Percentiles rank a stretch among this genome's conserved stretches.
phyloP scores from a whole-genome alignment of 2,797 vertebrate genomes.

The Pseudopleuronectes americanus region DNA sequence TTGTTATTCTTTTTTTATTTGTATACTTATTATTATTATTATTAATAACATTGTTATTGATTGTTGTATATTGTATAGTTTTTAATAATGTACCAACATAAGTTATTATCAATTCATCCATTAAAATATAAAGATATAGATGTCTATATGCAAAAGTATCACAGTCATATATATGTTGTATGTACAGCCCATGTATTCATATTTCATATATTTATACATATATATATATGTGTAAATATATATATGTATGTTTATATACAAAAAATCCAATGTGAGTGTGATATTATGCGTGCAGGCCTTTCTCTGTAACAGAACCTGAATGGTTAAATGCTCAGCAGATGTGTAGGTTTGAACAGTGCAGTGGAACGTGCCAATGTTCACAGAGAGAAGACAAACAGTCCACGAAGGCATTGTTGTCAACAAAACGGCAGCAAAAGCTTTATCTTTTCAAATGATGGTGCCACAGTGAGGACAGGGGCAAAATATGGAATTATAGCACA shows the following conservation, averaged over 20 bases:
- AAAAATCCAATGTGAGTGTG: neutral
- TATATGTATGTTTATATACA: too few species aligned
- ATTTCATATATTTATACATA: too few species aligned
- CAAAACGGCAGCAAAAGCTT: conserved; percentile 70
- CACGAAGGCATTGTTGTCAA: conserved; percentile 73
- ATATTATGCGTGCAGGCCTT: neutral
- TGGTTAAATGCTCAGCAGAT: conserved; percentile 49
- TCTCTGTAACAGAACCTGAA: conserved; percentile 18
- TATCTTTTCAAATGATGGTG: conserved; percentile 78
- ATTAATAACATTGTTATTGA: too few species aligned
- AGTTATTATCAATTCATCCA: too few species aligned
- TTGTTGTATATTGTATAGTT: too few species aligned
- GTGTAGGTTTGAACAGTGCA: conserved; percentile 59
- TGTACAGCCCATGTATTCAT: too few species aligned
- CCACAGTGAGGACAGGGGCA: conserved; percentile 80
- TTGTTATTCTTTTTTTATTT: too few species aligned
- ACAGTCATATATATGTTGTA: too few species aligned
- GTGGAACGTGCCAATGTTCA: conserved; percentile 67
- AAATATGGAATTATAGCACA: conserved; percentile 87
- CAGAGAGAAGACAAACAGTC: conserved; percentile 74
- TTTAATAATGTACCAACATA: too few species aligned
- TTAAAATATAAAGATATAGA: too few species aligned
- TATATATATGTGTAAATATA: too few species aligned
- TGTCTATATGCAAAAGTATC: too few species aligned
- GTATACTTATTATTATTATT: neutral